Evolutionary conservation across 2,113 vertebrate genomes (phyloP).

Genomic region (Todiramphus saurophagus): DNA sequence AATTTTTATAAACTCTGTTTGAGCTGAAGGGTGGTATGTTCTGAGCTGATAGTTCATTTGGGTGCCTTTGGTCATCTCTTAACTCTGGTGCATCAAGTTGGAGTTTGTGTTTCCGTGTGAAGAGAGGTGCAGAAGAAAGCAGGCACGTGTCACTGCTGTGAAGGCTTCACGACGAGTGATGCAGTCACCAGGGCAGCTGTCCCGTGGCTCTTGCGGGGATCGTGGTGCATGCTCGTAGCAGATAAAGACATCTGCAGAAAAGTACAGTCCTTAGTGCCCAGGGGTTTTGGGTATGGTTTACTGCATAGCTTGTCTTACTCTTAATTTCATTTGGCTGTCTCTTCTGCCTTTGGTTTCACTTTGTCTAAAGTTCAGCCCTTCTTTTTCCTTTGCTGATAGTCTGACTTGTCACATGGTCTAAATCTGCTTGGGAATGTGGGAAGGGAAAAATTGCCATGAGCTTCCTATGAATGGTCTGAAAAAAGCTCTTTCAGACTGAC

Average conservation of each 20-base stretch:
- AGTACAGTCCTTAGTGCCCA: neutral
- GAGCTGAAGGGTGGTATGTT: neutral
- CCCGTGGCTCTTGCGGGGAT: neutral
- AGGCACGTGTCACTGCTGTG: neutral
- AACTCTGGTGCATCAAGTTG: neutral
- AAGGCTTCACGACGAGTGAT: neutral
- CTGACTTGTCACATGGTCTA: neutral
- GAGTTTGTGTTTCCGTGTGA: neutral
- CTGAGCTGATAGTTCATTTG: neutral
- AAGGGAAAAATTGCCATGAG: neutral
- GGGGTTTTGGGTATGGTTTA: neutral
- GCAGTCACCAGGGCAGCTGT: neutral
- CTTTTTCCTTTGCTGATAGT: neutral
- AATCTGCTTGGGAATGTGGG: neutral
- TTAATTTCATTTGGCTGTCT: neutral
- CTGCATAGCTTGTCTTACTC: neutral
- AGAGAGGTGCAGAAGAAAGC: neutral
- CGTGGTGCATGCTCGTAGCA: neutral
- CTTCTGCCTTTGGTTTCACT: neutral
- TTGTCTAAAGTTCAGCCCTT: neutral
- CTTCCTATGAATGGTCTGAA: neutral
- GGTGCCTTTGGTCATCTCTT: neutral
- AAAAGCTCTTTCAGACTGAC: neutral
- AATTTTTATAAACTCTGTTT: neutral
- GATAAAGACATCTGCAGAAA: neutral